Percentiles rank a stretch among this genome's conserved stretches.
Conservation (phyloP, 2,797 vertebrate genomes). For the Psittacula echo region DNA sequence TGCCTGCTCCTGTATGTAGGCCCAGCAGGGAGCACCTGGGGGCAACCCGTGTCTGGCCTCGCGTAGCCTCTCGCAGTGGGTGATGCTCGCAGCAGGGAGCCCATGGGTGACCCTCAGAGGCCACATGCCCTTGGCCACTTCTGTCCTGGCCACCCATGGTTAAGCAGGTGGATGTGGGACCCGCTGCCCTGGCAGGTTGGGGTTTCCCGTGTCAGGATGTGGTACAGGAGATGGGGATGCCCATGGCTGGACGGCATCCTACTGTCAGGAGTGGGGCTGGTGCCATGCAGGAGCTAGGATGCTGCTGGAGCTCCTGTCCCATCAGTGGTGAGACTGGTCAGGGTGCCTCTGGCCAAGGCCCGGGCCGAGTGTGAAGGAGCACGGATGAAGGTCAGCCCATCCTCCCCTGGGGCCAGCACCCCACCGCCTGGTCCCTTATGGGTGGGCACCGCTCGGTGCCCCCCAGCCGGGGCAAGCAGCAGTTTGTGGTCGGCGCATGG, state of each 20-base stretch:
- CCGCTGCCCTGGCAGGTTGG: background rate
- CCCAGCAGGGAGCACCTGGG: slow-evolving; percentile 33
- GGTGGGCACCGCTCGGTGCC: background rate
- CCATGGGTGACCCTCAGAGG: background rate
- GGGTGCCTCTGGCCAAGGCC: background rate
- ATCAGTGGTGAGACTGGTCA: background rate
- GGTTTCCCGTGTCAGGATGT: background rate
- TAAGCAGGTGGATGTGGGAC: background rate
- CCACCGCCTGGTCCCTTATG: rapidly evolving
- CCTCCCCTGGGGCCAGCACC: background rate
- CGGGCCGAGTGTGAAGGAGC: background rate
- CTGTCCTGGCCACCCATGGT: background rate
- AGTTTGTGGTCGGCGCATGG: background rate
- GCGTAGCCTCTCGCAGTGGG: background rate
- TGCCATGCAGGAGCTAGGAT: background rate
- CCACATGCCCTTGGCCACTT: background rate
- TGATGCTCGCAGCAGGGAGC: rapidly evolving
- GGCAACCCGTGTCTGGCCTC: background rate
- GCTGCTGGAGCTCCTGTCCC: background rate
- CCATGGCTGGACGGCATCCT: background rate
- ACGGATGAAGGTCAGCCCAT: background rate
- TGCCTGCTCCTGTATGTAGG: background rate
- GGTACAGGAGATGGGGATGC: background rate
- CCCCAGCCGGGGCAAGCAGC: background rate
- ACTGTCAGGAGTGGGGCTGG: background rate